Evolutionary conservation across 2,888 invertebrate species (phyloP).

Genomic region (Cephonodes hylas): DNA sequence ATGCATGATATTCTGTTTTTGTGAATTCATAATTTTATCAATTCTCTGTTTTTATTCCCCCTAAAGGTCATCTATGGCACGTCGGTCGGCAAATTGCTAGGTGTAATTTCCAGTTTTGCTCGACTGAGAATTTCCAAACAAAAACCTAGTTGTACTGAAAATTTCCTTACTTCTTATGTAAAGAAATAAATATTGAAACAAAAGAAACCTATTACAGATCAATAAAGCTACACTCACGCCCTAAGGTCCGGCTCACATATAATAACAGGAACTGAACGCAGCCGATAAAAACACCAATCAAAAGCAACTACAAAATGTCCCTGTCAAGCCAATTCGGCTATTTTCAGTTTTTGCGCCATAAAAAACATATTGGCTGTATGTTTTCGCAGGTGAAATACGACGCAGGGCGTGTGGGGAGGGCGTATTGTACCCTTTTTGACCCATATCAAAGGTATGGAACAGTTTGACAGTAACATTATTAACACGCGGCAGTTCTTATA

Average conservation of each 20-base stretch:
- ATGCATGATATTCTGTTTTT: no score
- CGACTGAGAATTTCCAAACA: no score
- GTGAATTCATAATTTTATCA: no score
- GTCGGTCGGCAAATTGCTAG: no score
- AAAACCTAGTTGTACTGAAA: no score
- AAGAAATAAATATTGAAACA: no score
- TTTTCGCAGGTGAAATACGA: conserved; percentile 53
- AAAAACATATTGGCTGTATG: conserved; percentile 52
- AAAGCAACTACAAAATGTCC: conserved; percentile 31
- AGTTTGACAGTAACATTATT: conserved; percentile 71
- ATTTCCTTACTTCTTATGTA: no score
- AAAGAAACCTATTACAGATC: no score
- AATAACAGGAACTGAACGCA: conserved; percentile 17
- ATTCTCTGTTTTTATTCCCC: no score
- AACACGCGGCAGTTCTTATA: conserved; percentile 57
- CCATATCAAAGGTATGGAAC: conserved; percentile 59
- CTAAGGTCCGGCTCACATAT: not conserved
- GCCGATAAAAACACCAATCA: conserved; percentile 36
- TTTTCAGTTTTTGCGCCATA: conserved; percentile 39
- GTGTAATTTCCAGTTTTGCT: no score
- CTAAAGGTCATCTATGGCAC: no score
- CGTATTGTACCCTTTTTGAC: conserved; percentile 63
- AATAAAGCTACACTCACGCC: not conserved
- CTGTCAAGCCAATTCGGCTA: conserved; percentile 36
- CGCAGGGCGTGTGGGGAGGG: conserved; percentile 39